phyloP scores from a whole-genome alignment of 2,113 vertebrate species.

The Dromas ardeola region DNA sequence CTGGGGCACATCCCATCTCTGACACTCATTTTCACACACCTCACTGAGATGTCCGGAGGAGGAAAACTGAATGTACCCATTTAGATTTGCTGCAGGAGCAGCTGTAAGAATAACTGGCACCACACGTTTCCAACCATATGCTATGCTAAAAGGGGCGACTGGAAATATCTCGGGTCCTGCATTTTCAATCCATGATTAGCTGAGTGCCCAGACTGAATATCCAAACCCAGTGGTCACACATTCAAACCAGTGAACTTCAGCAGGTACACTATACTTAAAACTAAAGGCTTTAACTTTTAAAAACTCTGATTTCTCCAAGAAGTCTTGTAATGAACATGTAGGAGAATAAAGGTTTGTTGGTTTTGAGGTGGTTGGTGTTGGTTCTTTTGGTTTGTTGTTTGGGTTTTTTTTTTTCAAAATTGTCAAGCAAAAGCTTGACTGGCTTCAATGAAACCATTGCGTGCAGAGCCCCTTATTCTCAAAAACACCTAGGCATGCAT shows the following conservation, averaged over 20 bases:
- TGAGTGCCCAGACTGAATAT: neutral
- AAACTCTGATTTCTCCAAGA: neutral
- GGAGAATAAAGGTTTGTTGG: neutral
- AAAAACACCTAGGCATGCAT: neutral
- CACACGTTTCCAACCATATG: neutral
- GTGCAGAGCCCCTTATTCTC: neutral
- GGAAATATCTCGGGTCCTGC: neutral
- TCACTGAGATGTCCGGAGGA: neutral
- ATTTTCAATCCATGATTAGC: neutral
- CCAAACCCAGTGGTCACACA: neutral
- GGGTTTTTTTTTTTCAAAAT: neutral
- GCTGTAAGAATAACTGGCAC: neutral
- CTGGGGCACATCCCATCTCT: neutral
- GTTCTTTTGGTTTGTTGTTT: too few species aligned
- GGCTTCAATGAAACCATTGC: neutral
- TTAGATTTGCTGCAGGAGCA: neutral
- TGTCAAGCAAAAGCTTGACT: neutral
- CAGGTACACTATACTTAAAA: neutral
- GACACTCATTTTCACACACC: fast-evolving
- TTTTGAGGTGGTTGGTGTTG: neutral
- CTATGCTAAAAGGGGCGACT: neutral
- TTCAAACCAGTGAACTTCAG: neutral
- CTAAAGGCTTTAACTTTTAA: neutral
- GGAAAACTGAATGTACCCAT: neutral
- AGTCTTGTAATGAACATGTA: neutral